These are phyloP conservation scores for Diceros bicornis DNA, from an alignment of 2,797 vertebrate genomes.

Conservation along the genomic window DNA sequence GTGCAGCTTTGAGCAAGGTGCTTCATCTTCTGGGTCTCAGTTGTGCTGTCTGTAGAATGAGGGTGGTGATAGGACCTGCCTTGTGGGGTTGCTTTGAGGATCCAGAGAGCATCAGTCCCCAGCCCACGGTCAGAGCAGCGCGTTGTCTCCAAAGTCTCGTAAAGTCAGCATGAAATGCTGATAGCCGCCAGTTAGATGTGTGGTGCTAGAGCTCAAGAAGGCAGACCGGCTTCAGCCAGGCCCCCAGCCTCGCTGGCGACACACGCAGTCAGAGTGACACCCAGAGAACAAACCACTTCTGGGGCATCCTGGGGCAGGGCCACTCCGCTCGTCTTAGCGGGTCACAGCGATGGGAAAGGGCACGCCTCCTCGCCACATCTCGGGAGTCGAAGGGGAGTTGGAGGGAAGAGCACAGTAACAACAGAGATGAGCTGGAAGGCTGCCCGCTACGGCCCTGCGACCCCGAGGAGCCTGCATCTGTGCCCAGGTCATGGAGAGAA, in stretches of 20 bases:
- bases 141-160: too few species aligned
- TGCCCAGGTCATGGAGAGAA: not conserved
- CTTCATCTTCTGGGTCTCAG: not conserved
- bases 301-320: not conserved
- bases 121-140: not conserved
- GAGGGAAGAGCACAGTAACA: not conserved
- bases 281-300: not conserved
- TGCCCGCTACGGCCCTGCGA: fast-evolving
- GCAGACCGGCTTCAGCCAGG: fast-evolving
- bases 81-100: not conserved
- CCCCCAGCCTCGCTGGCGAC: not conserved
- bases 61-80: not conserved
- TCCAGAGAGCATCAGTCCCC: not conserved
- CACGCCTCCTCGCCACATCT: not conserved
- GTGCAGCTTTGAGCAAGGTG: not conserved
- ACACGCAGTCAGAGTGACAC: not conserved
- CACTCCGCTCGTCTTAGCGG: not conserved
- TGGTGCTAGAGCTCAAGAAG: not conserved
- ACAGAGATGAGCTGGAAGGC: not conserved
- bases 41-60: not conserved
- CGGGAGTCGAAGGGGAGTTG: not conserved
- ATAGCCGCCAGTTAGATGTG: not conserved
- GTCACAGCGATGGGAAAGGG: not conserved
- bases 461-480: not conserved
- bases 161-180: not conserved